Percentiles rank a stretch among this genome's conserved stretches.
Conservation (phyloP, 2,888 invertebrate genomes). For the Marronus borbonicus region DNA sequence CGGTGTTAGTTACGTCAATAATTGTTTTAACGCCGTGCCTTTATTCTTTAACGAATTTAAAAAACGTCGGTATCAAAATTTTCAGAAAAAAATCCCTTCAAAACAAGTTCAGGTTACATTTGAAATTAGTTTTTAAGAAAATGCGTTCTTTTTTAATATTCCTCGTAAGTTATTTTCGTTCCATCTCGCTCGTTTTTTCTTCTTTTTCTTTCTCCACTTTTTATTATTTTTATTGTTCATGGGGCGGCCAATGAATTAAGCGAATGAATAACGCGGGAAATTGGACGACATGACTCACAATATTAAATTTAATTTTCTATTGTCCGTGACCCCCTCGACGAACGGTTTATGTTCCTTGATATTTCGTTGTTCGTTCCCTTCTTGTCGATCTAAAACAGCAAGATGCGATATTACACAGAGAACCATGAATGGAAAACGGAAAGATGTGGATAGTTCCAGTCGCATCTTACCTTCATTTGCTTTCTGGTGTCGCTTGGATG, state of each 20-base stretch:
- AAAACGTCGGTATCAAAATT: too few relatives aligned
- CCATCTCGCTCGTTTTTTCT: conserved; percentile 30
- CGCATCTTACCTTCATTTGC: too few relatives aligned
- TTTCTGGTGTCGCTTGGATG: too few relatives aligned
- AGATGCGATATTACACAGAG: neutral
- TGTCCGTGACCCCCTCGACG: conserved; percentile 49
- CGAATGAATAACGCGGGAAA: conserved; percentile 55
- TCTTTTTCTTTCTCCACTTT: conserved; percentile 36
- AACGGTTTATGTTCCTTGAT: conserved; percentile 34
- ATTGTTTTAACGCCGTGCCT: too few relatives aligned
- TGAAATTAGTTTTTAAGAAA: too few relatives aligned
- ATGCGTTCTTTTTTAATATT: neutral
- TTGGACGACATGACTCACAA: conserved; percentile 57
- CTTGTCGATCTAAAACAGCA: conserved; percentile 23
- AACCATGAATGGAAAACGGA: conserved; percentile 21
- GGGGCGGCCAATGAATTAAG: conserved; percentile 30
- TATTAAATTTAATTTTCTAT: conserved; percentile 52
- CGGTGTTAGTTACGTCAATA: too few relatives aligned
- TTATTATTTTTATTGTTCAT: conserved; percentile 11
- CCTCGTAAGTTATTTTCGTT: conserved; percentile 3
- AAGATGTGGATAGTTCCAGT: conserved; percentile 14
- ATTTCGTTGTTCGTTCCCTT: conserved; percentile 21
- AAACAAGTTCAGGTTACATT: too few relatives aligned
- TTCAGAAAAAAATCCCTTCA: too few relatives aligned
- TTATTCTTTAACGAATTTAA: too few relatives aligned